Evolutionary conservation across 2,797 vertebrate genomes (phyloP).

Genomic region (Leptodactylus fallax): DNA sequence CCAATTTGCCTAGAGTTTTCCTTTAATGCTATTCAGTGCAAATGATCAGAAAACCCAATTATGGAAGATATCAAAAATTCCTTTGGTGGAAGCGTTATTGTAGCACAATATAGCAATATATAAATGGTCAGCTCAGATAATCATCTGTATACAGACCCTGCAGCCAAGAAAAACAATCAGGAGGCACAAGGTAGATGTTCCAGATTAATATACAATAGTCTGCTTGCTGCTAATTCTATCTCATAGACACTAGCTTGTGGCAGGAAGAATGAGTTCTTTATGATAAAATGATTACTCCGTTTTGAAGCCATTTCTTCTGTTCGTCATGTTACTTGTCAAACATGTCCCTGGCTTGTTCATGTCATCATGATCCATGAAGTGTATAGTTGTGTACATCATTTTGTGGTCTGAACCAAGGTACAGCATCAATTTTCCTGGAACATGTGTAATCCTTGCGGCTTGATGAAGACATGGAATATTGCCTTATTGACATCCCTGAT

Average conservation of each 20-base stretch:
- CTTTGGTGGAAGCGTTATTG: neutral
- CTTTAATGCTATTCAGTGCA: neutral
- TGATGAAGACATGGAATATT: neutral
- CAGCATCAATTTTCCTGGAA: neutral
- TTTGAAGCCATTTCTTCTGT: neutral
- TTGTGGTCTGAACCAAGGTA: neutral
- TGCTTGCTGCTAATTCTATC: neutral
- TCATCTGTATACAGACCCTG: neutral
- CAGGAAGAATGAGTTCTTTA: neutral
- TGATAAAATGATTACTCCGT: neutral
- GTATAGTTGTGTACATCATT: neutral
- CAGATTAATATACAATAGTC: neutral
- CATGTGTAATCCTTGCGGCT: neutral
- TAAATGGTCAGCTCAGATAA: neutral
- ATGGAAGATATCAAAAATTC: neutral
- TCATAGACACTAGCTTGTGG: neutral
- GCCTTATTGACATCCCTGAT: neutral
- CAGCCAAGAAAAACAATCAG: slow-evolving; percentile 3
- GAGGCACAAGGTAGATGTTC: neutral
- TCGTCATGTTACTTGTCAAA: neutral
- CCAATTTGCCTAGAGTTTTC: neutral
- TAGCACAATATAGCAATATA: neutral
- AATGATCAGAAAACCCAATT: neutral
- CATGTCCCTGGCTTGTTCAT: neutral
- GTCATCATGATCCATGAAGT: slow-evolving; percentile 13